A percentile compares a stretch with the other conserved stretches of the same genome.
These are phyloP conservation scores for Rhabdomys dilectus DNA, from an alignment of 2,113 vertebrate genomes.

Conservation along the genomic window DNA sequence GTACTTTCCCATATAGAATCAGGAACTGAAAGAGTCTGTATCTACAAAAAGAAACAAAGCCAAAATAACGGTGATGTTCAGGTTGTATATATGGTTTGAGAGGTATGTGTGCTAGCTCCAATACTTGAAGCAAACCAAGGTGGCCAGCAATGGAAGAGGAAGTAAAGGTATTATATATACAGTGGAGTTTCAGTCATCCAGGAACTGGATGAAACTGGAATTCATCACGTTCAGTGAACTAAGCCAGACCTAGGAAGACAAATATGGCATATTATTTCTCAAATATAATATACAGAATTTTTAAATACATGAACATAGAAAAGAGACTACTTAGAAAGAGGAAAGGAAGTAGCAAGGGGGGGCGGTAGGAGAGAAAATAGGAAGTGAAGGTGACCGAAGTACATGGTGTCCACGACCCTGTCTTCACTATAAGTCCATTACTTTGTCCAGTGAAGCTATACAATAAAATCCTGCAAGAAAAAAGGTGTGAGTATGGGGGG, in stretches of 20 bases:
- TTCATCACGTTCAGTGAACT: background rate
- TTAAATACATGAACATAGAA: background rate
- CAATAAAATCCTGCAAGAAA: background rate
- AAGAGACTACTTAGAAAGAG: background rate
- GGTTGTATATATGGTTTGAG: background rate
- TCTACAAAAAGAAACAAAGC: conserved; percentile 26
- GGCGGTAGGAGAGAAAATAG: background rate
- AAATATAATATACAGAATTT: background rate
- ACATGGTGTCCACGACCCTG: background rate
- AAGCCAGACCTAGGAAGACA: background rate
- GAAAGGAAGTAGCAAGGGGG: background rate
- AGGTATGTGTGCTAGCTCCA: background rate
- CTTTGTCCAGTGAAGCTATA: background rate
- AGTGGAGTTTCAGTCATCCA: background rate
- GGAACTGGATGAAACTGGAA: background rate
- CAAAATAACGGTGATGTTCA: background rate
- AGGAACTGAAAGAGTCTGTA: background rate
- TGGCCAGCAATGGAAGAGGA: background rate
- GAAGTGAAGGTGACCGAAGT: too few relatives aligned
- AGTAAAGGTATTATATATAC: too few relatives aligned
- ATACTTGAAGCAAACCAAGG: background rate
- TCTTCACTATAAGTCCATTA: background rate
- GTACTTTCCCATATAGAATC: background rate
- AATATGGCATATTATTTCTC: background rate
- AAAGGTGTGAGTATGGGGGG: background rate